Evolutionary conservation across 1,140 invertebrate species (phyloP).

Genomic region (Lysiphlebus fabarum): DNA sequence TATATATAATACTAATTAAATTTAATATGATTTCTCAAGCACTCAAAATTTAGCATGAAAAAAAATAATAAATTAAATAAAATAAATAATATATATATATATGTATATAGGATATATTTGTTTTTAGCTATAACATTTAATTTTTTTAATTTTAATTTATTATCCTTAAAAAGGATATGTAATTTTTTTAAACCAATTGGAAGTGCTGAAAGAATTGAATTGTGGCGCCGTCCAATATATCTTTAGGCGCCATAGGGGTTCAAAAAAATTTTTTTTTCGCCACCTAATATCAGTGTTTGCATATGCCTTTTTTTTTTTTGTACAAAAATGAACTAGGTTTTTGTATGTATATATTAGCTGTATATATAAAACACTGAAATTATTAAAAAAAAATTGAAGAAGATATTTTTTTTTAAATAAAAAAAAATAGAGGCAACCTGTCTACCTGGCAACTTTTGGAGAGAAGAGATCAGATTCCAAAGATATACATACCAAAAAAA

Average conservation of each 20-base stretch:
- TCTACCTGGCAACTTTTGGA: slow-evolving; percentile 24
- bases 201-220: slow-evolving; percentile 10
- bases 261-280: slow-evolving; percentile 36
- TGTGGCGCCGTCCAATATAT: slow-evolving; percentile 36
- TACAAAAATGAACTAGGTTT: slow-evolving; percentile 6
- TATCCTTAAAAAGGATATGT: neutral
- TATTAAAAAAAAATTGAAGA: no score
- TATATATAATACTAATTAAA: slow-evolving; percentile 9
- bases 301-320: neutral
- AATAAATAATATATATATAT: no score
- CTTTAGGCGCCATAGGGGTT: slow-evolving; percentile 38
- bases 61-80: no score
- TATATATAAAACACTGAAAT: no score
- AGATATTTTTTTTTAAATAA: no score
- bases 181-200: neutral
- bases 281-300: slow-evolving; percentile 29
- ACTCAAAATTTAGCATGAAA: no score
- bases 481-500: slow-evolving; percentile 29
- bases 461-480: slow-evolving; percentile 35
- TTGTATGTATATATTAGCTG: slow-evolving; percentile 23
- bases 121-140: no score
- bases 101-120: no score
- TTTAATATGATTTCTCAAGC: neutral
- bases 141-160: no score
- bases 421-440: slow-evolving; percentile 5